Percentiles rank a stretch among this genome's conserved stretches.
Evolutionary conservation across 2,113 vertebrate genomes (phyloP).

Genomic region (Eolophus roseicapilla): DNA sequence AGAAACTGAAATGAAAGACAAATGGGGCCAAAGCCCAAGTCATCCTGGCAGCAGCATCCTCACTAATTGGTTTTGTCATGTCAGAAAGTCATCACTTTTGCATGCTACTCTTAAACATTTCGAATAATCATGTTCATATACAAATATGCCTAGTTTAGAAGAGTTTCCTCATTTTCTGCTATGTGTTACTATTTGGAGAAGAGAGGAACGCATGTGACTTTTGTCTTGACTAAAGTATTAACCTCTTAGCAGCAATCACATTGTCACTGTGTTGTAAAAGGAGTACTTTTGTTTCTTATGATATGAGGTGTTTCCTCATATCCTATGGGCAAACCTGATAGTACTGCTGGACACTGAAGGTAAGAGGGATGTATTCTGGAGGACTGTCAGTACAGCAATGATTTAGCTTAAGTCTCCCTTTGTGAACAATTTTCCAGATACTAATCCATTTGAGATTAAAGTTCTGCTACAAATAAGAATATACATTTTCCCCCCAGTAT

Average conservation of each 20-base stretch:
- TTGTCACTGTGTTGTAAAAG: neutral
- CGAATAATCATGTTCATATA: neutral
- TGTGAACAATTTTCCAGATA: neutral
- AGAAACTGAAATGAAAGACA: slow-evolving; percentile 34
- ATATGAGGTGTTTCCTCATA: neutral
- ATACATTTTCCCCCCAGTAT: neutral
- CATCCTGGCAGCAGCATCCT: neutral
- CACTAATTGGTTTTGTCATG: neutral
- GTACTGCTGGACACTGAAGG: neutral
- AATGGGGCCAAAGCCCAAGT: neutral
- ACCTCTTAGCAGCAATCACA: neutral
- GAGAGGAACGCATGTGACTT: neutral
- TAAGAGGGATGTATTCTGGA: fast-evolving
- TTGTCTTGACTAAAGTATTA: neutral
- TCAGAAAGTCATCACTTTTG: neutral
- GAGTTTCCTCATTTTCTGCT: neutral
- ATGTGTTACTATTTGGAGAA: neutral
- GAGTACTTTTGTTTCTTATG: neutral
- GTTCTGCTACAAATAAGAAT: neutral
- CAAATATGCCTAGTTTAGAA: neutral
- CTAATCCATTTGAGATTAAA: neutral
- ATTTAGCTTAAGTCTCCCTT: neutral
- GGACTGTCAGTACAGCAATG: neutral
- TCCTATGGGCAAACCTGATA: neutral
- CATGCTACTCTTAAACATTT: neutral